Evolutionary conservation across 2,113 vertebrate species (phyloP), one percentile per base, ranked within the genome.

Genomic region (Psammodynastes pulverulentus): DNA sequence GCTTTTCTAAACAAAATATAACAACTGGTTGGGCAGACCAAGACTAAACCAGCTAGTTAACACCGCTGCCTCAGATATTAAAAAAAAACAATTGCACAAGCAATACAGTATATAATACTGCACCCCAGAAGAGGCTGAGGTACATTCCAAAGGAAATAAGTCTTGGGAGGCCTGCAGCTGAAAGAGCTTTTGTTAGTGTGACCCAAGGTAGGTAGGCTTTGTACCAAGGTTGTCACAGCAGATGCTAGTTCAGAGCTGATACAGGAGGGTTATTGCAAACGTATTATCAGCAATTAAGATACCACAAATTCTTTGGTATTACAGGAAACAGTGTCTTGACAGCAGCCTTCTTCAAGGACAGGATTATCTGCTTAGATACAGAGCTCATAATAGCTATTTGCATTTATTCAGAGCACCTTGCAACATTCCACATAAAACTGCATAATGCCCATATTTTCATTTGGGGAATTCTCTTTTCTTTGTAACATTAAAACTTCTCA

Each of bases 231-330:
- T 84, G 53, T 45, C 87, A 85, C 45, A 89, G 45, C 67, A 89
- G 67, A 92, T 62, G 13, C 53, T 58, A 26, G 9, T 15, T 46
- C 53, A 89, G 46, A 51, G 17, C 72, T 58, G 45, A n/a, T 87
- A 52, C 12, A 26, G 86, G 5, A 17, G 48, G 34, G 56, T 17
- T 85, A 9, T 56, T 62, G 72, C 45, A 89, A 51, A 89, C 29
- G 26, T 84, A 89, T 92, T 92, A 92, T 92, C 88, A 92, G 91
- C 91, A 92, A 92, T 92, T 92, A 92, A 92, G 91, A 92, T 92
- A 89, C 72, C 91, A 89, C 88, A 89, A 88, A 92, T 92, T 92
- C 72, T 62, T 92, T 26, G 34, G 91, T 89, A 89, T 92, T 92
- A 92, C 53, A 85, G 72, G 72, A 92, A 92, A 62, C 91, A 92